Evolutionary conservation across 2,888 invertebrate genomes (phyloP), one percentile per base, ranked within the genome.

Genomic region (Calameuta filiformis): DNA sequence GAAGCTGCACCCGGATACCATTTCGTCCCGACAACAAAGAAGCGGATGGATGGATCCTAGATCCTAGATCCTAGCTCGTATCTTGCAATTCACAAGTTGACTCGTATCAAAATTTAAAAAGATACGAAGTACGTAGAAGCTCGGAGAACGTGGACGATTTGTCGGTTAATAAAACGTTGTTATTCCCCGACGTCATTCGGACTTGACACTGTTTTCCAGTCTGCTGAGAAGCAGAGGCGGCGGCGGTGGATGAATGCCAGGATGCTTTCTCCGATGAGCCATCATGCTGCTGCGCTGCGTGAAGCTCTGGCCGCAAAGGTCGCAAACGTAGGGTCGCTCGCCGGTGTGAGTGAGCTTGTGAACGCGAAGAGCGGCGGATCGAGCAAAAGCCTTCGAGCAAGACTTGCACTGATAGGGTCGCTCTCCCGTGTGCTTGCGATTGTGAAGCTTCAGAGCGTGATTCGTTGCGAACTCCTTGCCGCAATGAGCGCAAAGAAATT

Each of bases 401-500:
- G 77, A 33, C 69, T 69, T 69, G 33, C 69, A 69, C 69, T 69
- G 69, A 11, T 69, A 69, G 33, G 69, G 69, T 30, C 69, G 30
- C 69, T 69, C 69, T 4, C 69, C 69, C 30, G 69, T 69, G 3
- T 69, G 69, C 33, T 69, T 69, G 69, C 69, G 69, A 33, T 69
- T 69, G 69, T 69, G 69, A 30, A 69, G 69, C 69, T 69, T 77
- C n/a, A 82, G 74, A 12, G 82, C 79, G 15, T 81, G 78, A 81
- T 82, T 82, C 3, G 81, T 75, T 11, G 80, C 81, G 11, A 82
- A 82, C 73, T 81, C 81, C 73, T 82, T 82, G 75, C 82, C 82
- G 71, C 82, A 81, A 12, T 81, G 80, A 4, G 84, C 83, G 75
- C 85, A 85, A 56, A 85, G 78, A 56, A 85, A 85, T 69, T 84